Evolutionary conservation across 2,888 invertebrate genomes (phyloP).

Genomic region (Petrolisthes cinctipes): DNA sequence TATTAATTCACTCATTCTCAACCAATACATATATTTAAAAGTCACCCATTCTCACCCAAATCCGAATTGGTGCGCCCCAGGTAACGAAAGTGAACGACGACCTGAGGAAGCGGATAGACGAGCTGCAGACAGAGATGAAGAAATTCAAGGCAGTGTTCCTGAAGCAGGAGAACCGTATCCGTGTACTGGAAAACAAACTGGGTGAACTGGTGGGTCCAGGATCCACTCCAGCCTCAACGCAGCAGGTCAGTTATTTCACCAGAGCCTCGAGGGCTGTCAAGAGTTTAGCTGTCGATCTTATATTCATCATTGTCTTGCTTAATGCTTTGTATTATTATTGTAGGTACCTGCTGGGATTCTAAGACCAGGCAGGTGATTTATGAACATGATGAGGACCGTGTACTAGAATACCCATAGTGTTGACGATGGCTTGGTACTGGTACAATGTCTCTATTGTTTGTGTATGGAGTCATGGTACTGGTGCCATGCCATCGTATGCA

Average conservation of each 20-base stretch:
- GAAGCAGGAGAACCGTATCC: slow-evolving; percentile 82
- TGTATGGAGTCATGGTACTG: no score
- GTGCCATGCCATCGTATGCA: no score
- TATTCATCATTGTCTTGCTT: slow-evolving; percentile 48
- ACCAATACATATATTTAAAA: no score
- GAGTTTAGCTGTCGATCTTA: slow-evolving; percentile 42
- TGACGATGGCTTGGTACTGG: neutral
- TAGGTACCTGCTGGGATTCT: slow-evolving; percentile 42
- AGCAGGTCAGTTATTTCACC: slow-evolving; percentile 52
- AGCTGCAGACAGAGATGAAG: slow-evolving; percentile 67
- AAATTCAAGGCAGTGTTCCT: slow-evolving; percentile 80
- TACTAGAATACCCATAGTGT: neutral
- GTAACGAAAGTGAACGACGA: slow-evolving; percentile 63
- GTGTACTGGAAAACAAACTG: slow-evolving; percentile 55
- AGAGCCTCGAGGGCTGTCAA: slow-evolving; percentile 39
- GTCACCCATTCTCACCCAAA: no score
- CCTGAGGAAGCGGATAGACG: slow-evolving; percentile 66
- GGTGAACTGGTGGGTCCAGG: slow-evolving; percentile 38
- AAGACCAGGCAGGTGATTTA: neutral
- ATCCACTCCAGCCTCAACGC: slow-evolving; percentile 18
- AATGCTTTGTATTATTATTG: slow-evolving; percentile 54
- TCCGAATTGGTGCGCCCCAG: slow-evolving; percentile 6
- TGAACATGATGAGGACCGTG: neutral
- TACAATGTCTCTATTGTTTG: no score
- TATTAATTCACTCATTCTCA: no score